Base-by-base conservation (phyloP, 53 echinoderm and acorn worm species). In the Echinometra lucunter region DNA sequence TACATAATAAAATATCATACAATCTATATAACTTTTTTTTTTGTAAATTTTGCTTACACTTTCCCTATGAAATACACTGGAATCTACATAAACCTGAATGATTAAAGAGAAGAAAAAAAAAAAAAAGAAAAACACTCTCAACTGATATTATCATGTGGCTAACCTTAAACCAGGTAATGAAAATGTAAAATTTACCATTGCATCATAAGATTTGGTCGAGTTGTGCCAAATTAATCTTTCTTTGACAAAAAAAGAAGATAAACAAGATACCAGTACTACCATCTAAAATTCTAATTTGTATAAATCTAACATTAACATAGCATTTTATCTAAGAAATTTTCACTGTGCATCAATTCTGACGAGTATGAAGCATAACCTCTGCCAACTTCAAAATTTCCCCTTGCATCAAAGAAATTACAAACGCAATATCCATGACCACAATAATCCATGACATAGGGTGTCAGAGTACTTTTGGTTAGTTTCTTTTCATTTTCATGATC, bases 1-100 rank as follows among this genome's bases (percentile, higher is more conserved):
- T 93, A 93, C 93, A 93, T 80, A 93, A 93, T 93, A 93, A 93
- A 93, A 93, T 93, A 93, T 93, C 80, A 93, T 93, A 93, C 93
- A 93, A 80, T 93, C 93, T 93, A 93, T 93, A 93, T 93, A 93
- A 93, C 93, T 93, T 93, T 57, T 93, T 91, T 58, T 90, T 40
- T 63, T 58, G 38, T 11, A 15, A 89, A 57, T 13, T 80, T 37
- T 93, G 57, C 80, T 75, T 93, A 93, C 80, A 92, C 32, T 74
- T 80, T 81, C 82, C 93, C 78, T 80, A 93, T 93, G 80, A 80
- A 93, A 93, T 93, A 80, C 81, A 93, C 53, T 93, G 93, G 93
- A 93, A 80, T 93, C 93, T 93, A 93, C 81, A 80, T 92, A 93
- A 81, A 80, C 93, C 93, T 80, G 93, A 75, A 81, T 80, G 21